Evolutionary conservation across 2,797 vertebrate species (phyloP), one percentile per base, ranked within the genome.

Genomic region (Pseudomugil tenellus): DNA sequence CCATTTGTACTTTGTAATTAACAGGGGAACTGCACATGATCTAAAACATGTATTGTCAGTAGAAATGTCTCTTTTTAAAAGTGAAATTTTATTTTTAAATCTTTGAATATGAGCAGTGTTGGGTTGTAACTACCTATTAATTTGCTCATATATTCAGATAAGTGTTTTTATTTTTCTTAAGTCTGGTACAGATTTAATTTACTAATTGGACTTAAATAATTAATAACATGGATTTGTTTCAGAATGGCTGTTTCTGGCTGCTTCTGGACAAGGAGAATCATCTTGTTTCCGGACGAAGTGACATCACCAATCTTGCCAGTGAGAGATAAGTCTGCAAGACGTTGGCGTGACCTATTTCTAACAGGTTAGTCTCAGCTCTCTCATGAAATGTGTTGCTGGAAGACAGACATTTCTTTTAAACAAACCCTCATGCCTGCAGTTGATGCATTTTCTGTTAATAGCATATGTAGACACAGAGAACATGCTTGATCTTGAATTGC

Each of bases 241-340:
- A 86, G 72, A 87, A 85, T 84, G 81, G 80, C 70, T 86, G 75
- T 68, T 87, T 85, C 55, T 63, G 60, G 1, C 67, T 80, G 8
- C 87, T 79, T 68, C 86, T 81, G 35, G 83, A 85, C 60, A 35
- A 71, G 73, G 54, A 67, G 61, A 43, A 81, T 88, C 81, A 67
- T 92, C 76, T 65, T 85, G 29, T 39, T 46, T 34, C 81, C 82
- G 25, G 76, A 88, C 81, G 81, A 86, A 80, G 83, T 91, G 72
- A 56, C 2, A 4, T 39, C 65, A 29, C 70, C 62, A 4, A 48
- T 48, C 55, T 74, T 21, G 3, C 34, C 74, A 34, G 83, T 87
- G 56, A 85, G 58, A 54, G 72, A 79, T 46, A 72, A 87, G 9
- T 74, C 80, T 11, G 84, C 61, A 35, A 88, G 84, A 66, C 80